Conservation (phyloP, 2,797 vertebrate genomes). For the Gymnopithys bicolor region DNA sequence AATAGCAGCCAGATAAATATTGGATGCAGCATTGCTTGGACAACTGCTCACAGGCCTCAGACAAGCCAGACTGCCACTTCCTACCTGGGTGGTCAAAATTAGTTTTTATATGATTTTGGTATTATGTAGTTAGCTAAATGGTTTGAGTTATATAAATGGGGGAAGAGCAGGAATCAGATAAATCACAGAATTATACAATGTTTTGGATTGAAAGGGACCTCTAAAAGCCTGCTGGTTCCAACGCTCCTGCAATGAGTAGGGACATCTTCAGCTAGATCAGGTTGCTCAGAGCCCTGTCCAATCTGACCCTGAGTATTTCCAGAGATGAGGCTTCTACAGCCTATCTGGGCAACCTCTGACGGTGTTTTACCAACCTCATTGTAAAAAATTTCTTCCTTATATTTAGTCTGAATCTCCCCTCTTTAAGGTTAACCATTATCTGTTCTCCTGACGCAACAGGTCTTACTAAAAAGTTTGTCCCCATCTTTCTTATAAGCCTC, state of each 20-base stretch:
- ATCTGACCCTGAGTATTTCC: not conserved
- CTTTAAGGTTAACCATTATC: not conserved
- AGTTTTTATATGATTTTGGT: not conserved
- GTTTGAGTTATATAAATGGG: not conserved
- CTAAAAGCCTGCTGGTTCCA: not conserved
- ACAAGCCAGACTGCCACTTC: not conserved
- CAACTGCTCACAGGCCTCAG: not conserved
- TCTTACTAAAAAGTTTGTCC: not conserved
- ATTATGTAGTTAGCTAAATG: not conserved
- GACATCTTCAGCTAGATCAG: not conserved
- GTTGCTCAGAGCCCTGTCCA: not conserved
- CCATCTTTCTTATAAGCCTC: not conserved
- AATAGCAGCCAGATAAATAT: not conserved
- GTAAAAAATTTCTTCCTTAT: not conserved
- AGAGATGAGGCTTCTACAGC: not conserved
- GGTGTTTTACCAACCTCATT: not conserved
- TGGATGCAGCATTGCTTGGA: not conserved
- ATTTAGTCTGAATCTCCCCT: not conserved
- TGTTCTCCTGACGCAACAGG: not conserved
- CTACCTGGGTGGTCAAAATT: not conserved
- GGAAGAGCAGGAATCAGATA: not conserved
- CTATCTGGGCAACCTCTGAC: not conserved
- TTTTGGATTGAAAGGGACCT: not conserved
- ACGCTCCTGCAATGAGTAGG: not conserved
- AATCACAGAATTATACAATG: not conserved